These are phyloP conservation scores for Phengaris arion DNA, from an alignment of 2,888 invertebrate genomes.

Conservation along the genomic window DNA sequence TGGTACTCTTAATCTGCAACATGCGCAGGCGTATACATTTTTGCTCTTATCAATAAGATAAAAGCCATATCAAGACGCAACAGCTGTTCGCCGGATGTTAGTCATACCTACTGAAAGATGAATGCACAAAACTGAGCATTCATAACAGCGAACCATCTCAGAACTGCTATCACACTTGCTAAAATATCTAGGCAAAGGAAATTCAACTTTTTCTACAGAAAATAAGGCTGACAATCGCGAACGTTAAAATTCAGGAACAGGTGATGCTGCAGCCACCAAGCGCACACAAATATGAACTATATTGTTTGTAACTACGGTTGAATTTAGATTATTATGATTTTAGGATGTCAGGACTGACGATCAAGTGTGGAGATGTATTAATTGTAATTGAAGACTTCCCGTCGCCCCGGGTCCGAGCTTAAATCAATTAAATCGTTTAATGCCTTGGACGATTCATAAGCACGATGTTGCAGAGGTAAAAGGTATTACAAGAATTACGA, in stretches of 20 bases:
- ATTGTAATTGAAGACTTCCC: constrained; percentile 75
- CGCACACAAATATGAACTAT: background rate
- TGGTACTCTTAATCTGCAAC: background rate
- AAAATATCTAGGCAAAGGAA: background rate
- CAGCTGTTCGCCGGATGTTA: constrained; percentile 73
- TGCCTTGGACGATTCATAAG: constrained; percentile 23
- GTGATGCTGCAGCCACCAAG: background rate
- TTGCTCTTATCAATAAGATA: constrained; percentile 2
- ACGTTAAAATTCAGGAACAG: background rate
- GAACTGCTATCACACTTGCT: constrained; percentile 12
- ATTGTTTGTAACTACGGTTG: background rate
- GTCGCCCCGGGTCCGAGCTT: constrained; percentile 48
- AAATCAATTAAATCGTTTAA: constrained; percentile 41
- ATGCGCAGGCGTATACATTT: background rate
- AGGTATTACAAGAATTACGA: background rate
- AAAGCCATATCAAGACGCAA: constrained; percentile 41
- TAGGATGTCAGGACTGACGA: constrained; percentile 38
- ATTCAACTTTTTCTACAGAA: background rate
- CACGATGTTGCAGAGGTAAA: constrained; percentile 3
- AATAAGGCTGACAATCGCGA: background rate
- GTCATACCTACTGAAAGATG: constrained; percentile 49
- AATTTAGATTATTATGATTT: background rate
- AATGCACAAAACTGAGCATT: constrained; percentile 47
- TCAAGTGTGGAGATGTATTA: constrained; percentile 58
- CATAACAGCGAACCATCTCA: constrained; percentile 33